A percentile compares a stretch with the other conserved stretches of the same genome.
phyloP scores from a whole-genome alignment of 2,888 invertebrate species.

The Ornithoptera alexandrae region DNA sequence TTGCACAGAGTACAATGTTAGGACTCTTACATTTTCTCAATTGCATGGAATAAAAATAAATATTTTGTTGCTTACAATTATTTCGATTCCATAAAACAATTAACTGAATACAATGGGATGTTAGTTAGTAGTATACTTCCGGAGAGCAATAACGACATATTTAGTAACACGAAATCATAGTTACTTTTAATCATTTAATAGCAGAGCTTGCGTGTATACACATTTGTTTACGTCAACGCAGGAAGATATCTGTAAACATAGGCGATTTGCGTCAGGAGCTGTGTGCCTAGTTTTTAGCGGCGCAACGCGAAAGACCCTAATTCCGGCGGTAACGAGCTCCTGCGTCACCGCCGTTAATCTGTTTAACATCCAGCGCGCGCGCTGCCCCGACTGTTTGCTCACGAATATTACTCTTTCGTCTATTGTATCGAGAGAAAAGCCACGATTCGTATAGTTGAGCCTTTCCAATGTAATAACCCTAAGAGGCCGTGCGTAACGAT shows the following conservation, averaged over 20 bases:
- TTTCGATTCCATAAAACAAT: no score
- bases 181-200: conserved; percentile 10
- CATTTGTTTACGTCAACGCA: conserved; percentile 13
- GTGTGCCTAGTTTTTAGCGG: conserved; percentile 60
- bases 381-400: conserved; percentile 43
- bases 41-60: no score
- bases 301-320: conserved; percentile 53
- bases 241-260: conserved; percentile 21
- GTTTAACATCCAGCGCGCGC: conserved; percentile 39
- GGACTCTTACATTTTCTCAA: not conserved
- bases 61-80: no score
- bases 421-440: conserved; percentile 28
- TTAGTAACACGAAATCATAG: not conserved
- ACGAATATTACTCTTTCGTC: conserved; percentile 36
- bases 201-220: conserved; percentile 5
- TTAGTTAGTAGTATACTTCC: no score
- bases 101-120: no score
- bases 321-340: conserved; percentile 44
- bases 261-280: conserved; percentile 60
- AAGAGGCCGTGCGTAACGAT: no score
- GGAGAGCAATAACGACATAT: not conserved
- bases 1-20: conserved; percentile 2
- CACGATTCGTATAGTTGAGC: conserved; percentile 14
- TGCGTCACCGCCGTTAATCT: conserved; percentile 58
- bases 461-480: no score